phyloP scores from a whole-genome alignment of 92 coral and sea anemone genomes.

The Desmophyllum pertusum region DNA sequence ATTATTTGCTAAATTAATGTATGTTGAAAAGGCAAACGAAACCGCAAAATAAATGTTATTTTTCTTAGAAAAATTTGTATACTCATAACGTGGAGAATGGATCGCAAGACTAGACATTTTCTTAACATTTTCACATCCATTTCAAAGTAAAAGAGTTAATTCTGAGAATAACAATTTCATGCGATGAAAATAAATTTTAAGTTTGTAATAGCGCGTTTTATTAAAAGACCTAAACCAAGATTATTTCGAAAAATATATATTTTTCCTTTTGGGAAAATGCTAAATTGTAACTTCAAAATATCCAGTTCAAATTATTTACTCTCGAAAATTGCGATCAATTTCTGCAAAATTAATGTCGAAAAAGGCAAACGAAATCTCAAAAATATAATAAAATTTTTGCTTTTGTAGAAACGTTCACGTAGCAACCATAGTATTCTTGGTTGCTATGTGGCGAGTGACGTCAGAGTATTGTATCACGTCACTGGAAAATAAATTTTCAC shows the following conservation, averaged over 20 bases:
- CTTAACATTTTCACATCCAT: not conserved
- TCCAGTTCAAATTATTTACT: not conserved
- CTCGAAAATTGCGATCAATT: not conserved
- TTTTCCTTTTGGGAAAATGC: not conserved
- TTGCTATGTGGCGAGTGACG: slow-evolving; percentile 26
- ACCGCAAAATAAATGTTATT: too few species aligned
- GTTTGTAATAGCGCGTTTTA: not conserved
- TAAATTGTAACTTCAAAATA: not conserved
- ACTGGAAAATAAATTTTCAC: not conserved
- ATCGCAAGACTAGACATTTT: too few species aligned
- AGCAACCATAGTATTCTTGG: slow-evolving; percentile 17
- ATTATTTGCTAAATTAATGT: not conserved
- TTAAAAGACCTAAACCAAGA: not conserved
- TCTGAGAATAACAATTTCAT: not conserved
- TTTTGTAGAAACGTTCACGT: slow-evolving; percentile 28
- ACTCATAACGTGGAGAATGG: too few species aligned
- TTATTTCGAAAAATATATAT: not conserved
- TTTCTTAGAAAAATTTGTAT: too few species aligned
- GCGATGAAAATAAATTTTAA: not conserved
- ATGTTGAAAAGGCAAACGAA: slow-evolving; percentile 16
- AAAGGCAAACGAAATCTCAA: slow-evolving; percentile 20
- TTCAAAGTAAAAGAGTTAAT: not conserved
- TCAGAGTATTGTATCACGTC: not conserved
- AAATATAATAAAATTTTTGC: slow-evolving; percentile 34
- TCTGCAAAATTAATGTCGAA: not conserved